Conservation (phyloP, 1,140 invertebrate species). For the Gonioctena quinquepunctata region DNA sequence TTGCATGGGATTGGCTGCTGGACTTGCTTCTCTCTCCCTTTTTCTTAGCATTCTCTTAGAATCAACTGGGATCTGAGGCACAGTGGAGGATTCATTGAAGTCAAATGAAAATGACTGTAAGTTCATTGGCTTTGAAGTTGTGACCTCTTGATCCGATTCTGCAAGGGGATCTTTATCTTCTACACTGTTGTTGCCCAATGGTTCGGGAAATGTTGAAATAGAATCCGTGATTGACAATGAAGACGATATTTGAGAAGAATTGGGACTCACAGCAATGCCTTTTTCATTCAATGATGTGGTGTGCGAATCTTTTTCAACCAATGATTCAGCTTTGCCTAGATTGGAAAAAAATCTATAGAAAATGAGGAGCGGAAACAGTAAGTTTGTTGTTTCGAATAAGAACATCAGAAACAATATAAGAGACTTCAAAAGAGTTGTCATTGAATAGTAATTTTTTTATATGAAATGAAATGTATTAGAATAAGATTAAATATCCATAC, state of each 20-base stretch:
- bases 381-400: no score
- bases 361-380: no score
- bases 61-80: constrained; percentile 17
- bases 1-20: constrained; percentile 19
- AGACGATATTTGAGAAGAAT: constrained; percentile 7
- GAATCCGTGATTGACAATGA: not conserved
- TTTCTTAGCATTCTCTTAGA: constrained; percentile 33
- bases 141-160: constrained; percentile 24
- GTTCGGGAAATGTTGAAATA: not conserved
- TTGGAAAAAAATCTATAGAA: no score
- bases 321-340: no score
- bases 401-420: no score
- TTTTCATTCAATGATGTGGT: no score
- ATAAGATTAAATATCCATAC: no score
- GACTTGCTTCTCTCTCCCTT: constrained; percentile 27
- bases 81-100: constrained; percentile 54
- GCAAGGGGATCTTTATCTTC: constrained; percentile 33
- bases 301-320: no score
- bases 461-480: no score
- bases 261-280: constrained; percentile 12
- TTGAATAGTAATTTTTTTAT: no score
- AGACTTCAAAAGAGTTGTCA: no score
- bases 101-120: constrained; percentile 32
- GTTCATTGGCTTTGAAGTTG: constrained; percentile 1
- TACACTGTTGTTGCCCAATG: constrained; percentile 3